Base-by-base conservation (phyloP, 30 jellyfish, hydroid and myxozoan genomes). In the Calvadosia cruxmelitensis region DNA sequence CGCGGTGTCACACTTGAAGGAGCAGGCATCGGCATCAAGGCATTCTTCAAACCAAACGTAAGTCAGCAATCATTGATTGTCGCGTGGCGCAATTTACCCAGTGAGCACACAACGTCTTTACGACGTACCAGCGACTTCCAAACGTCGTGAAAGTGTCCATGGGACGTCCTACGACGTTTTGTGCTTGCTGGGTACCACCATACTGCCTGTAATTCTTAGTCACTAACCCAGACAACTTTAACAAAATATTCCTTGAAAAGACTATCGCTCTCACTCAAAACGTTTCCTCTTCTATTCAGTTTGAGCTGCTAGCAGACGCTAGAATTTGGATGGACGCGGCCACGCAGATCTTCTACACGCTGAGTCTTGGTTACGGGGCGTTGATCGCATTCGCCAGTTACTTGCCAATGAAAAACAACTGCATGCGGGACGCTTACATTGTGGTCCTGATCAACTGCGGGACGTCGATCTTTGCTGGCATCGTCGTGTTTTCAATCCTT, bases 271-370 rank as follows among this genome's bases (percentile, higher is more conserved):
- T n/a, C n/a, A n/a, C n/a, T n/a, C n/a, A n/a, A n/a, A n/a, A n/a
- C n/a, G n/a, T n/a, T n/a, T n/a, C n/a, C n/a, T n/a, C n/a, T n/a
- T n/a, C n/a, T n/a, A n/a, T 76, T 65, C 72, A 87, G 97, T 87
- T 52, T 48, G 57, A 24, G 33, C 79, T 61, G 62, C 72, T 87
- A 42, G 7, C 34, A 3, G 82, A 87, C 31, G 95, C 97, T 7
- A 70, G 79, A 25, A 87, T 87, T 68, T 87, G 97, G 97, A 50
- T 80, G 87, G 97, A 87, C 75, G 97, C 97, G 29, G 97, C 97
- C 25, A 67, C 97, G 10, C 97, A 87, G 36, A 87, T 87, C 93
- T 87, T 87, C 52, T 87, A 72, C 64, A 87, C 97, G 12, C 94
- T 87, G 48, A 80, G 94, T 76, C 84, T 87, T 42, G 97, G 97